Conservation (phyloP, 2,888 invertebrate species). For the Drosophila lacicola region DNA sequence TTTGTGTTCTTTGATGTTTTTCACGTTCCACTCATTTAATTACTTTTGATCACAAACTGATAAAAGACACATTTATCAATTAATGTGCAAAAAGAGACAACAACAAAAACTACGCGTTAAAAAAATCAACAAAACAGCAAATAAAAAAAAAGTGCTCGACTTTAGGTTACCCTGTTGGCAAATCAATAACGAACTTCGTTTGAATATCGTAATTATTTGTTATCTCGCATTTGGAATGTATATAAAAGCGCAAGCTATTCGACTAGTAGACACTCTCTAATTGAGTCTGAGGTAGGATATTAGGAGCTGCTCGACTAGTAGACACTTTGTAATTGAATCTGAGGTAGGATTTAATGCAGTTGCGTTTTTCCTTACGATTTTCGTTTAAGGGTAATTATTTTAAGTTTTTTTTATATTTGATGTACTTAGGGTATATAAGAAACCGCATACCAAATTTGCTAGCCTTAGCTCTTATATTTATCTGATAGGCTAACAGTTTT, state of each 20-base stretch:
- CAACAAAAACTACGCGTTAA: constrained; percentile 37
- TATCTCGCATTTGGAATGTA: neutral
- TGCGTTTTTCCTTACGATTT: no score
- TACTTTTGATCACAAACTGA: constrained; percentile 73
- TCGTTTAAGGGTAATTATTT: no score
- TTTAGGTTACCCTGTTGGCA: neutral
- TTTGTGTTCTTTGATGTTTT: constrained; percentile 29
- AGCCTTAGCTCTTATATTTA: neutral
- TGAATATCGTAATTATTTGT: neutral
- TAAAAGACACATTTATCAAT: constrained; percentile 75
- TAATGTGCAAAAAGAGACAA: constrained; percentile 67
- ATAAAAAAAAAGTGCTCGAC: neutral
- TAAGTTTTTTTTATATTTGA: neutral
- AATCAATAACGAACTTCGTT: neutral
- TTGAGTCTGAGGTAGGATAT: neutral
- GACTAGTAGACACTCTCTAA: neutral
- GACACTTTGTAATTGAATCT: neutral
- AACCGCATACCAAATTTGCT: neutral
- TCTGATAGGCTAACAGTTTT: no score
- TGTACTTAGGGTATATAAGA: neutral
- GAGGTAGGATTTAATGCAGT: neutral
- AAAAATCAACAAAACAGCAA: constrained; percentile 22
- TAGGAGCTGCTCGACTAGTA: neutral
- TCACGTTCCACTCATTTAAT: constrained; percentile 62
- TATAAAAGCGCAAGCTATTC: neutral